Evolutionary conservation across 2,888 invertebrate genomes (phyloP).

Genomic region (Drosophila antonietae): DNA sequence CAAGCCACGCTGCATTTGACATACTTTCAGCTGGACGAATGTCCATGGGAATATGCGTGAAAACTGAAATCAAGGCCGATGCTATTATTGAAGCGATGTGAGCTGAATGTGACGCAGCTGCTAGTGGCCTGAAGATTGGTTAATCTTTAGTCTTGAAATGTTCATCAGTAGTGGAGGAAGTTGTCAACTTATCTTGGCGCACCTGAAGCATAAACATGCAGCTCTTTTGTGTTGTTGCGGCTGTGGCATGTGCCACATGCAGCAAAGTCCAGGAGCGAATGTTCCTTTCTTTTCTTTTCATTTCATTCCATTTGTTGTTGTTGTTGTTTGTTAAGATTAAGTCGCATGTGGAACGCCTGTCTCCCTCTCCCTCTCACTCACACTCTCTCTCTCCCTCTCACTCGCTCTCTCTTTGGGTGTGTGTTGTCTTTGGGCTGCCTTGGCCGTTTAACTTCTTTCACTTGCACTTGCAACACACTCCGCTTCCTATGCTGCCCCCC

Average conservation of each 20-base stretch:
- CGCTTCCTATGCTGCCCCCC: not conserved
- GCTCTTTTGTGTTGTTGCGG: conserved; percentile 23
- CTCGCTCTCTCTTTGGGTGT: conserved; percentile 4
- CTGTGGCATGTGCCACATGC: conserved; percentile 40
- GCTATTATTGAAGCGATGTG: not conserved
- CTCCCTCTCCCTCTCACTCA: conserved; percentile 14
- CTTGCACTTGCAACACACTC: conserved; percentile 61
- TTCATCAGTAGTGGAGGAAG: conserved; percentile 11
- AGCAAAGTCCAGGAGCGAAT: conserved; percentile 36
- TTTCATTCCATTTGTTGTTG: conserved; percentile 12
- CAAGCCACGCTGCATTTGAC: not conserved
- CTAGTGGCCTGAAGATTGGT: not conserved
- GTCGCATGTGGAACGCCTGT: conserved; percentile 51
- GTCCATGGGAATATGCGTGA: not conserved
- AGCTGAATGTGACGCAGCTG: not conserved
- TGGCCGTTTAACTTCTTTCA: conserved; percentile 76
- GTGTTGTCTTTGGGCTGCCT: conserved; percentile 58
- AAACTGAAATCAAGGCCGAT: not conserved
- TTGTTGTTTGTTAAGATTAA: conserved; percentile 48
- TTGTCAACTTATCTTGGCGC: conserved; percentile 20
- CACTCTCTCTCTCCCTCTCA: not conserved
- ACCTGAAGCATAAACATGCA: conserved; percentile 21
- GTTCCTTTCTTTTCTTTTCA: conserved; percentile 1
- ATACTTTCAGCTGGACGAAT: not conserved
- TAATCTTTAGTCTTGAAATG: conserved; percentile 25